Evolutionary conservation across 2,113 vertebrate species (phyloP).

Genomic region (Dissostichus mawsoni): DNA sequence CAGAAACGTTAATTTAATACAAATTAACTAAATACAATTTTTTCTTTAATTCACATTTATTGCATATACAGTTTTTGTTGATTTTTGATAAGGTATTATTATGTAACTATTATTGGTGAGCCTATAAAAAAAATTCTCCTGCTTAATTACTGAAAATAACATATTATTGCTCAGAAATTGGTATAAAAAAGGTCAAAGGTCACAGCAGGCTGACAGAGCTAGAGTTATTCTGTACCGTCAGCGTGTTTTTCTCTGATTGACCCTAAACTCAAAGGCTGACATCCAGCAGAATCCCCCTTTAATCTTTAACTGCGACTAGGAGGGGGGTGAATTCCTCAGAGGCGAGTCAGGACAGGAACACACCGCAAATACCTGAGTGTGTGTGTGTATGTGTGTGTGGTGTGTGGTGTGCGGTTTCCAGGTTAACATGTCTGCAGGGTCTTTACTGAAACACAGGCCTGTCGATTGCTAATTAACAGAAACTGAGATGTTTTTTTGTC

Average conservation of each 20-base stretch:
- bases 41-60: too few species aligned
- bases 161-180: background rate
- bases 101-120: too few species aligned
- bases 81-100: too few species aligned
- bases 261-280: conserved; percentile 3
- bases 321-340: conserved; percentile 57
- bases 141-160: background rate
- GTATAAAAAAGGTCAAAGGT: background rate
- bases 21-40: too few species aligned
- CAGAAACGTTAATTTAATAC: too few species aligned
- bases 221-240: background rate
- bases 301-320: conserved; percentile 18
- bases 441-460: background rate
- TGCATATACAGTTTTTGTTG: too few species aligned
- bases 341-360: conserved; percentile 65
- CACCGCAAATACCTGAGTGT: conserved; percentile 38
- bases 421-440: conserved; percentile 18
- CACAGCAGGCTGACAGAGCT: background rate
- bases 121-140: background rate
- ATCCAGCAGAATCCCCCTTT: conserved; percentile 51
- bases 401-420: conserved; percentile 30
- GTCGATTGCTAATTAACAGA: too few species aligned
- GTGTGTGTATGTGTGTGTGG: conserved; percentile 8
- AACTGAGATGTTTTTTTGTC: too few species aligned
- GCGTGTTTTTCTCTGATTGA: conserved; percentile 13